These are phyloP conservation scores for Harpalus rufipes DNA, from an alignment of 2,888 invertebrate species.

Conservation along the genomic window DNA sequence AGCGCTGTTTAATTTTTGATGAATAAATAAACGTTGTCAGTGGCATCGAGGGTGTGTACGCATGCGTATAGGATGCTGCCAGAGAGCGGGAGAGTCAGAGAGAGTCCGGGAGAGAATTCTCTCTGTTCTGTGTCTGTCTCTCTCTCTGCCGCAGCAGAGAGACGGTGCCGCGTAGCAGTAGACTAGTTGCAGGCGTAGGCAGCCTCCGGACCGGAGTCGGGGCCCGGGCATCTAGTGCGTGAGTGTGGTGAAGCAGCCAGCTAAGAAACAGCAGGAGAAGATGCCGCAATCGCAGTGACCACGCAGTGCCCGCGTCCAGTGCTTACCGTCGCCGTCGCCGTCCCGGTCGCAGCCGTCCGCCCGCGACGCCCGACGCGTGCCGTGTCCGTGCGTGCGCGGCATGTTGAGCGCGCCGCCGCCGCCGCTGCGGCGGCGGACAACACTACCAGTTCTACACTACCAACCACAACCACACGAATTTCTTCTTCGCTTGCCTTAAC, in stretches of 20 bases:
- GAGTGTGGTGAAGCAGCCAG: background rate
- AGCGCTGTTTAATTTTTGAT: slow-evolving; percentile 30
- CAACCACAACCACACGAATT: slow-evolving; percentile 28
- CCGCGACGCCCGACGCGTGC: slow-evolving; percentile 4
- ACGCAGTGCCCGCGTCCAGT: slow-evolving; percentile 26
- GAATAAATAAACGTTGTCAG: slow-evolving; percentile 20
- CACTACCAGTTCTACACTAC: background rate
- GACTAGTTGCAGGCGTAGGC: slow-evolving; percentile 63
- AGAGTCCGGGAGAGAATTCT: background rate
- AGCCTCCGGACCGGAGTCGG: slow-evolving; percentile 28
- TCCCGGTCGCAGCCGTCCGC: background rate
- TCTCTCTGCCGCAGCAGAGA: slow-evolving; percentile 44
- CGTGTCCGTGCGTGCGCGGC: slow-evolving; percentile 24
- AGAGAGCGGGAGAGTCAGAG: slow-evolving; percentile 48
- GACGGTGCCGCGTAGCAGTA: slow-evolving; percentile 49
- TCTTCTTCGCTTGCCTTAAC: slow-evolving; percentile 63
- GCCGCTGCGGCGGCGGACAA: slow-evolving; percentile 40
- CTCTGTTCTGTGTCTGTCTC: background rate
- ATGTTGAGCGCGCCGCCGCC: slow-evolving; percentile 41
- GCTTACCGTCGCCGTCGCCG: too few species aligned
- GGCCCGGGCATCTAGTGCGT: slow-evolving; percentile 46
- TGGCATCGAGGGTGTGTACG: slow-evolving; percentile 49
- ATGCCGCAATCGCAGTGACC: slow-evolving; percentile 23
- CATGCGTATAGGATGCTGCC: slow-evolving; percentile 52
- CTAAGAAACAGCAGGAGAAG: background rate